These are phyloP conservation scores for Callospermophilus lateralis DNA, from an alignment of 2,113 vertebrate genomes.

Conservation along the genomic window DNA sequence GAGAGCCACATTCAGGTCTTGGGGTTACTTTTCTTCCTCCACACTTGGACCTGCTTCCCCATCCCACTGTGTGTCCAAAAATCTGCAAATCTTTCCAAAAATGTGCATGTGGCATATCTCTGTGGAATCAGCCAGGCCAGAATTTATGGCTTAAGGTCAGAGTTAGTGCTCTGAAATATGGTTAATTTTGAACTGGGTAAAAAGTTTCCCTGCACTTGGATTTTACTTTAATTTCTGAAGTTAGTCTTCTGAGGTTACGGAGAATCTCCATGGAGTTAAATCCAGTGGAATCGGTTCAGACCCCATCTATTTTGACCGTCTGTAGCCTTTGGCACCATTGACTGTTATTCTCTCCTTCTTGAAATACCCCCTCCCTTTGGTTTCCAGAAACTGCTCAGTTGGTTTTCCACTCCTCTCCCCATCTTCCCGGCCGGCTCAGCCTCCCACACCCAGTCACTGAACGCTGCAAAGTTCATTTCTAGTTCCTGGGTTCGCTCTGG, in stretches of 20 bases:
- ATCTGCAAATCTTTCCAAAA: background rate
- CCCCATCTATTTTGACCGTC: background rate
- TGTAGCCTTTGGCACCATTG: conserved; percentile 51
- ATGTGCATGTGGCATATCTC: background rate
- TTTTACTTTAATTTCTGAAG: conserved; percentile 49
- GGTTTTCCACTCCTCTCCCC: conserved; percentile 47
- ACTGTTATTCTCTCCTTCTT: conserved; percentile 14
- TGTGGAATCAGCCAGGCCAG: conserved; percentile 33
- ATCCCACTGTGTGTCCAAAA: conserved; percentile 26
- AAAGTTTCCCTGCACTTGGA: background rate
- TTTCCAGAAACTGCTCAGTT: conserved; percentile 68
- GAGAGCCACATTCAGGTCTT: background rate
- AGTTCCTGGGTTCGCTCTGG: background rate
- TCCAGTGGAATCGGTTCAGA: conserved; percentile 13
- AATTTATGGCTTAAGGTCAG: conserved; percentile 17
- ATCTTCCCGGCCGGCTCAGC: background rate
- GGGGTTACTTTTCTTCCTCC: background rate
- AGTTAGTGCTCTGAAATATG: background rate
- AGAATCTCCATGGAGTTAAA: conserved; percentile 25
- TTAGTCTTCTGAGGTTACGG: background rate
- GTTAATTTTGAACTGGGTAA: background rate
- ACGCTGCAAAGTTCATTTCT: conserved; percentile 56
- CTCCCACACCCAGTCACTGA: conserved; percentile 38
- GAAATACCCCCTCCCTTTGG: conserved; percentile 51
- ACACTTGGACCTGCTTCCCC: background rate